Conservation (phyloP, 2,797 vertebrate genomes). For the Mormyrus hasselquistii region DNA sequence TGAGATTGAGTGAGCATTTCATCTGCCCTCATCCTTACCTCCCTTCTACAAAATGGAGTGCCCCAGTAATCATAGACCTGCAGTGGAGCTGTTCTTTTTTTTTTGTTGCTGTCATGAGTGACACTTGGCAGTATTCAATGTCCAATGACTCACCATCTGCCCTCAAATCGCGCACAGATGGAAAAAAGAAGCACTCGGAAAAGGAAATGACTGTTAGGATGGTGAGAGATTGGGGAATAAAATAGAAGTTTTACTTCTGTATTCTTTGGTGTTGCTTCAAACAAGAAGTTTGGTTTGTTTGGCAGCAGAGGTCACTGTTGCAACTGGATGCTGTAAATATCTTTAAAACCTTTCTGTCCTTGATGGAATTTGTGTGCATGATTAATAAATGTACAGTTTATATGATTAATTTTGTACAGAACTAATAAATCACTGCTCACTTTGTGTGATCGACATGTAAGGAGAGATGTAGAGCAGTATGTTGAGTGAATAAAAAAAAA, state of each 20-base stretch:
- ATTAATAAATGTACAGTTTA: conserved; percentile 58
- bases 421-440: conserved; percentile 13
- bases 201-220: not conserved
- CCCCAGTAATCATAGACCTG: not conserved
- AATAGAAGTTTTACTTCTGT: not conserved
- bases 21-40: not conserved
- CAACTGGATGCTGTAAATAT: conserved; percentile 27
- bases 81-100: not conserved
- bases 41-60: not conserved
- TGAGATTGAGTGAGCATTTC: conserved; percentile 75
- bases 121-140: not conserved
- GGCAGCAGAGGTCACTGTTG: conserved; percentile 24
- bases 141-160: not conserved
- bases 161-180: not conserved
- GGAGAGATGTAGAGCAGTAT: not conserved
- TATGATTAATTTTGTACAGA: conserved; percentile 40
- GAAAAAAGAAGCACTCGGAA: not conserved
- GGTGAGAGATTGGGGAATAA: not conserved
- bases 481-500: not conserved
- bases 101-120: not conserved
- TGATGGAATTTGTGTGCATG: conserved; percentile 42
- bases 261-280: not conserved
- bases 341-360: conserved; percentile 25
- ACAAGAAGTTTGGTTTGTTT: not conserved
- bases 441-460: not conserved